Evolutionary conservation across 2,888 invertebrate genomes (phyloP), one percentile per base, ranked within the genome.

Genomic region (Dryocosmus kuriphilus): DNA sequence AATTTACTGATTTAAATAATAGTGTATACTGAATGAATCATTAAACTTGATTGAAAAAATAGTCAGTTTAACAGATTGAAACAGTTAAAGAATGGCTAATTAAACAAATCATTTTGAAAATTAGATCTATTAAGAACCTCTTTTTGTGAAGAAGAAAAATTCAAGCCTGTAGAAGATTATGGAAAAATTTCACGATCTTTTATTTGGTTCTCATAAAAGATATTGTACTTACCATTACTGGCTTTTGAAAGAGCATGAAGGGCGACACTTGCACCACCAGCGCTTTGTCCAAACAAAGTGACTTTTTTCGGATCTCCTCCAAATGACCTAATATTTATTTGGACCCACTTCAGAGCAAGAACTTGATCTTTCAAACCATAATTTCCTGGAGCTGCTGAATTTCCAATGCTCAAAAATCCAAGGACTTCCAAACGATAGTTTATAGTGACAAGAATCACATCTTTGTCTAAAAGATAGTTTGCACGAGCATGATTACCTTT

Each of bases 331-430:
- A 82, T 82, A 38, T 80, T 80, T 2, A 35, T 1, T 41, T 79
- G 67, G 14, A 82, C 61, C 82, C 82, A 82, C 8, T 65, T 38
- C 1, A 82, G 60, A 16, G 82, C 82, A 61, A 76, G 41, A 0
- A 79, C 75, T 67, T 80, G 82, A 73, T 82, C 82, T 67, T 82
- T 82, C 19, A 82, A 75, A 11, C 82, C 82, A 73, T 79, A 79
- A 65, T 82, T 82, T 14, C 82, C 82, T 3, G 80, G 79, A 5
- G 84, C 81, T 22, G 67, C 41, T 32, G 67, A 63, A 71, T 85
- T 83, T 9, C 84, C 84, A 2, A 84, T 84, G 71, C 83, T 84
- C 41, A 67, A 46, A 46, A 67, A 67, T 8, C 67, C 67, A 4
- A 67, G 27, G 3, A 27, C 46, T 67, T 46, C 67, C 46, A 67